Evolutionary conservation across 2,888 invertebrate genomes (phyloP).

Genomic region (Capitulum mitella): DNA sequence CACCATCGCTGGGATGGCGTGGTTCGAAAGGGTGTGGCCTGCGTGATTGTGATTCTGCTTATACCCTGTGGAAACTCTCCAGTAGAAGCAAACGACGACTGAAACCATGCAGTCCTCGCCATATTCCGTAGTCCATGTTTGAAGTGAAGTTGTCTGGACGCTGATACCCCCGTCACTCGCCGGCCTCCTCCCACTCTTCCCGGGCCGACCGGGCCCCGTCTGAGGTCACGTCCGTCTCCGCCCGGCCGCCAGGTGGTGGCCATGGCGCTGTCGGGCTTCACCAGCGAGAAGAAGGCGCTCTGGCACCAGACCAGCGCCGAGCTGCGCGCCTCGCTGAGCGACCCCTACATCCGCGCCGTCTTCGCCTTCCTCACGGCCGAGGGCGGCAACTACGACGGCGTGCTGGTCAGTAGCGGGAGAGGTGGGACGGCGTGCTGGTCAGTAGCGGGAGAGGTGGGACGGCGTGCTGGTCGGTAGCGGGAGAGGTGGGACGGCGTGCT

Average conservation of each 20-base stretch:
- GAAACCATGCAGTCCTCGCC: too few relatives aligned
- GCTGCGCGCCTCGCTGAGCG: conserved; percentile 68
- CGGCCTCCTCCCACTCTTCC: too few relatives aligned
- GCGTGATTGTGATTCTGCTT: too few relatives aligned
- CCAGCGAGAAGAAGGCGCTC: conserved; percentile 69
- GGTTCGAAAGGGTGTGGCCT: too few relatives aligned
- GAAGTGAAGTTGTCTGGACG: too few relatives aligned
- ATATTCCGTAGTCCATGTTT: too few relatives aligned
- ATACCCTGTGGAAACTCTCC: too few relatives aligned
- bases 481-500: conserved; percentile 48
- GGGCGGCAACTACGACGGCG: conserved; percentile 63
- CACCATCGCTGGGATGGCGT: too few relatives aligned
- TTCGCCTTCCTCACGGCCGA: conserved; percentile 83
- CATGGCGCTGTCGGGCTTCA: conserved; percentile 55
- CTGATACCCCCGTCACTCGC: too few relatives aligned
- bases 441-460: not conserved
- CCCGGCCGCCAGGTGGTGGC: conserved; percentile 21
- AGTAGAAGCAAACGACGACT: too few relatives aligned
- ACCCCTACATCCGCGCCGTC: conserved; percentile 83
- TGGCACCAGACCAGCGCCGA: conserved; percentile 68
- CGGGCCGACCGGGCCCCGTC: too few relatives aligned
- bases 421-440: conserved; percentile 62
- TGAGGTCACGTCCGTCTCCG: too few relatives aligned
- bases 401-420: conserved; percentile 59
- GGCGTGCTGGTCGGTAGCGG: conserved; percentile 49